Conservation (phyloP, 1,140 invertebrate genomes). For the Asobara japonica region DNA sequence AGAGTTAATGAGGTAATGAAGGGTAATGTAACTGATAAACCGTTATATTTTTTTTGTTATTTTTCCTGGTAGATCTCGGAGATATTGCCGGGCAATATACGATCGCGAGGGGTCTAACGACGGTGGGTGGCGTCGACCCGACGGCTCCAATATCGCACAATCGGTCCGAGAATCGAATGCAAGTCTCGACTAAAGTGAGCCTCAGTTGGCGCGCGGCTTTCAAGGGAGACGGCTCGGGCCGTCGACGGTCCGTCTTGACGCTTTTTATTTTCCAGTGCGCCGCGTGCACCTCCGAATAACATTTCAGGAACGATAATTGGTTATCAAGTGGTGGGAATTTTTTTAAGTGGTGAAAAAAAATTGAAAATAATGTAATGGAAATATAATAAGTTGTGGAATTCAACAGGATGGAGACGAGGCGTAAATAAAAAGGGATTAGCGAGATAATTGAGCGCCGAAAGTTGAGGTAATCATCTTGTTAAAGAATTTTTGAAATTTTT, state of each 20-base stretch:
- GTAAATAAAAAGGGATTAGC: too few species aligned
- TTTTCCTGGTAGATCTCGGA: background rate
- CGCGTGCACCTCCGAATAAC: too few species aligned
- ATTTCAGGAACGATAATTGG: too few species aligned
- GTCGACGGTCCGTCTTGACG: too few species aligned
- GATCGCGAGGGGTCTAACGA: background rate
- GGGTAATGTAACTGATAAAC: background rate
- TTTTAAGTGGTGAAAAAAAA: too few species aligned
- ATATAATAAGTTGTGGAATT: too few species aligned
- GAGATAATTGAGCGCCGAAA: too few species aligned
- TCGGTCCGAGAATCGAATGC: background rate
- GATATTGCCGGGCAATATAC: background rate
- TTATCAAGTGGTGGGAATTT: too few species aligned
- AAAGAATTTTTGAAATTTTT: too few species aligned
- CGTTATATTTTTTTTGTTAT: background rate
- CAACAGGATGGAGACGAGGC: too few species aligned
- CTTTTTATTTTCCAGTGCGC: background rate
- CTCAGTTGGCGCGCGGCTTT: conserved; percentile 38
- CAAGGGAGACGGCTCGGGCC: conserved; percentile 28
- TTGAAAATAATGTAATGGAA: too few species aligned
- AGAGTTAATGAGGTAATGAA: background rate
- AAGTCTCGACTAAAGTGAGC: background rate
- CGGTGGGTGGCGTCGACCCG: conserved; percentile 3
- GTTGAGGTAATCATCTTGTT: too few species aligned
- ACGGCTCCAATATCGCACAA: background rate